Evolutionary conservation across 2,797 vertebrate genomes (phyloP).

Genomic region (Scleropages formosus): DNA sequence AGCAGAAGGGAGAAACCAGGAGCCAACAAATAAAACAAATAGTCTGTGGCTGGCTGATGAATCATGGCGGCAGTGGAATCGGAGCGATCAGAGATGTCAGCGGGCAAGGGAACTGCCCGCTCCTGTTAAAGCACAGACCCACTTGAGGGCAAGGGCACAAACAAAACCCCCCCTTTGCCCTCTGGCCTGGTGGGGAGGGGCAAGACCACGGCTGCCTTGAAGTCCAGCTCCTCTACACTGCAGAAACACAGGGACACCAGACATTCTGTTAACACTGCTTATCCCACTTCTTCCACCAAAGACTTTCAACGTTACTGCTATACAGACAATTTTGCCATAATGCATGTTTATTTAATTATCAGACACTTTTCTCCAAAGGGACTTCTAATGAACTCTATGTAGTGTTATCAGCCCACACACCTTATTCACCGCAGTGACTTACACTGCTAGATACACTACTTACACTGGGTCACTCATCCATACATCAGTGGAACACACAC

Average conservation of each 20-base stretch:
- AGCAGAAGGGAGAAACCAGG: too few species aligned
- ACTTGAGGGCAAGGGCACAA: slow-evolving; percentile 46
- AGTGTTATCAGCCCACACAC: too few species aligned
- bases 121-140: slow-evolving; percentile 60
- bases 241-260: background rate
- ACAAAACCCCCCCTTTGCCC: slow-evolving; percentile 46
- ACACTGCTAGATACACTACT: too few species aligned
- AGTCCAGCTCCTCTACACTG: background rate
- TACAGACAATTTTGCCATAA: too few species aligned
- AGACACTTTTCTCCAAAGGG: too few species aligned
- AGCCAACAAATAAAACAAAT: slow-evolving; percentile 48
- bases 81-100: slow-evolving; percentile 65
- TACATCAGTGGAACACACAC: too few species aligned
- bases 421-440: too few species aligned
- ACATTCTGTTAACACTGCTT: background rate
- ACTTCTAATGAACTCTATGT: too few species aligned
- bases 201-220: background rate
- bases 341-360: too few species aligned
- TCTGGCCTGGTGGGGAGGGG: slow-evolving; percentile 23
- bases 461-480: too few species aligned
- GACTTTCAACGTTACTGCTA: too few species aligned
- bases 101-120: slow-evolving; percentile 55
- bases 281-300: background rate
- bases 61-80: slow-evolving; percentile 64
- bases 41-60: slow-evolving; percentile 58